Conservation (phyloP, 2,797 vertebrate species). For the Amblyraja radiata region DNA sequence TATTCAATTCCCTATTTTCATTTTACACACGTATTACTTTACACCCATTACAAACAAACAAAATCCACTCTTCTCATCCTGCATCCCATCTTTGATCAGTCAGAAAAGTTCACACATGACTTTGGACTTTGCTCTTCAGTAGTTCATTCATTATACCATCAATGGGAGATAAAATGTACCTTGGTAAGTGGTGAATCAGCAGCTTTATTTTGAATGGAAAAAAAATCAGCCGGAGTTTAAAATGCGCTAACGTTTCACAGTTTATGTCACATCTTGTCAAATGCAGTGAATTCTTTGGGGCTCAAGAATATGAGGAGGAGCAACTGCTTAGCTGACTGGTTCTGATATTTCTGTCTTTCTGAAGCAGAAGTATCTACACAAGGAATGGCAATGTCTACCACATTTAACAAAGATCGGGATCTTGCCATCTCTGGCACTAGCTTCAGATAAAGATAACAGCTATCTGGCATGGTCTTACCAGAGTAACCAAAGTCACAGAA, state of each 20-base stretch:
- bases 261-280: too few relatives aligned
- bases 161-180: background rate
- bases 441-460: background rate
- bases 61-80: background rate
- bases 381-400: background rate
- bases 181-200: background rate
- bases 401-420: background rate
- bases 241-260: background rate
- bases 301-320: background rate
- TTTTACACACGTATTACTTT: background rate
- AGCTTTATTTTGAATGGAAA: background rate
- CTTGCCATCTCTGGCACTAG: background rate
- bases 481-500: constrained; percentile 95
- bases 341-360: background rate
- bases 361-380: background rate
- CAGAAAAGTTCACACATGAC: background rate
- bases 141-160: background rate
- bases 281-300: background rate
- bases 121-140: background rate
- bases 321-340: background rate
- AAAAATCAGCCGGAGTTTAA: background rate
- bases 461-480: constrained; percentile 58
- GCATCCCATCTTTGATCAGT: background rate
- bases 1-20: background rate
- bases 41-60: background rate